A percentile compares a stretch with the other conserved stretches of the same genome.
phyloP scores from a whole-genome alignment of 2,888 invertebrate genomes.

The Archips xylosteana region DNA sequence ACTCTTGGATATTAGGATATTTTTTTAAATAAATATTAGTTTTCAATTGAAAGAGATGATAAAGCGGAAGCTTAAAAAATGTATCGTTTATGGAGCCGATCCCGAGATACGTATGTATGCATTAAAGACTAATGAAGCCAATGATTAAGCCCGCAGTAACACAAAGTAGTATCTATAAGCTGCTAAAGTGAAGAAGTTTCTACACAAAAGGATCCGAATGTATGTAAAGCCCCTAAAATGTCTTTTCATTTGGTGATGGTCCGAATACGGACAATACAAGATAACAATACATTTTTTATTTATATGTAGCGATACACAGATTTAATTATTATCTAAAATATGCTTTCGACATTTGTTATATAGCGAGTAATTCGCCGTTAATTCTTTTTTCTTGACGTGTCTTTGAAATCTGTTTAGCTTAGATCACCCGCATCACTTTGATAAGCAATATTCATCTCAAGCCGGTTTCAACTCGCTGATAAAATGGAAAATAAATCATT shows the following conservation, averaged over 20 bases:
- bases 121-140: neutral
- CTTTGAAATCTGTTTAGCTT: conserved; percentile 33
- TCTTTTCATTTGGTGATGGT: too few species aligned
- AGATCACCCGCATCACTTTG: conserved; percentile 12
- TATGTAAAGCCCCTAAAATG: neutral
- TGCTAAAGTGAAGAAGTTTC: conserved; percentile 1
- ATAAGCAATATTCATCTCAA: conserved; percentile 11
- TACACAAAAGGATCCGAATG: neutral
- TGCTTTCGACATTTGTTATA: neutral
- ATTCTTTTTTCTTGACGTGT: neutral
- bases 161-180: neutral
- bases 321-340: neutral
- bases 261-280: too few species aligned
- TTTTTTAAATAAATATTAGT: neutral
- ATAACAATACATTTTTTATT: neutral
- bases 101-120: neutral
- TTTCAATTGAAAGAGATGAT: neutral
- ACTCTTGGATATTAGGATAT: neutral
- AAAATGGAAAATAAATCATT: neutral
- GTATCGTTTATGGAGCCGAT: neutral
- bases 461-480: neutral
- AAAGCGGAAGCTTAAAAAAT: neutral
- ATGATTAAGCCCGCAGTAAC: neutral
- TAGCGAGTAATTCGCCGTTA: neutral
- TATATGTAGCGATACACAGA: neutral